A percentile compares a stretch with the other conserved stretches of the same genome.
phyloP scores from a whole-genome alignment of 2,113 vertebrate species.

The Varanus salvator region DNA sequence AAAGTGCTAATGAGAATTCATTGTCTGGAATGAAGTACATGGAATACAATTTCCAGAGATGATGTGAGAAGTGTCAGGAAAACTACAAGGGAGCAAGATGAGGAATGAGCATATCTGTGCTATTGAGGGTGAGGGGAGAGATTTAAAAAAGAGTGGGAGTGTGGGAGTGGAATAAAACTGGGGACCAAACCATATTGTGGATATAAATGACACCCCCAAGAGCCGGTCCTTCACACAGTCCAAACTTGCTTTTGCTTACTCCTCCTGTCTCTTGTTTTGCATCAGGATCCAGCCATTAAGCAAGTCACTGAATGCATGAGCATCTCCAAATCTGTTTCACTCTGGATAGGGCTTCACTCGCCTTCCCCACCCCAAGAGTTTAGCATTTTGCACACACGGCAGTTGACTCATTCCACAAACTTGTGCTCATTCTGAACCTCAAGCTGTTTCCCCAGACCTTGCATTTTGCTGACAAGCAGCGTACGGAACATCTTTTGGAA shows the following conservation, averaged over 20 bases:
- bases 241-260: not conserved
- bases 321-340: not conserved
- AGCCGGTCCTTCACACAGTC: not conserved
- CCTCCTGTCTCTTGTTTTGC: not conserved
- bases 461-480: not conserved
- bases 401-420: not conserved
- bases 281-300: not conserved
- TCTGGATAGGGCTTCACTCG: not conserved
- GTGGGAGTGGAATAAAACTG: not conserved
- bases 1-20: not conserved
- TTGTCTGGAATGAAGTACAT: not conserved
- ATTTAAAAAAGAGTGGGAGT: not conserved
- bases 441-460: not conserved
- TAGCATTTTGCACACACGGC: not conserved
- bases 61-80: not conserved
- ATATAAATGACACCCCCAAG: too few relatives aligned
- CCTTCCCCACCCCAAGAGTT: not conserved
- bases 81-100: not conserved
- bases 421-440: not conserved
- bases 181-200: not conserved
- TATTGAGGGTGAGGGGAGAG: not conserved
- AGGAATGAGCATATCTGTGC: not conserved
- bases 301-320: not conserved
- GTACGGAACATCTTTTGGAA: conserved; percentile 2
- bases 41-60: not conserved